phyloP scores from a whole-genome alignment of 2,888 invertebrate species.

The Drosophila kanekoi region DNA sequence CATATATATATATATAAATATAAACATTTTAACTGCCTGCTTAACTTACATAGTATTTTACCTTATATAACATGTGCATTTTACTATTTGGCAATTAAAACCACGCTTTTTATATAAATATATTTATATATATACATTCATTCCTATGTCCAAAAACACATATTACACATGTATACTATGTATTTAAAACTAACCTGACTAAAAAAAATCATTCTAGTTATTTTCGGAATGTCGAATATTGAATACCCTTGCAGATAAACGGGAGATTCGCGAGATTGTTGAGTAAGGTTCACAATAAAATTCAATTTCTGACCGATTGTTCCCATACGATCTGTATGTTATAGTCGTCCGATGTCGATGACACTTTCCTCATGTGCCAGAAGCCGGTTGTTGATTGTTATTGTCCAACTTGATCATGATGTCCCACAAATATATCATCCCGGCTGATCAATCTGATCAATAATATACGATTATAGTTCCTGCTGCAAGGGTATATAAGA shows the following conservation, averaged over 20 bases:
- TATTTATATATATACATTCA: constrained; percentile 43
- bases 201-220: background rate
- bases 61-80: constrained; percentile 69
- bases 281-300: background rate
- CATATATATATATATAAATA: constrained; percentile 15
- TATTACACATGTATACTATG: constrained; percentile 37
- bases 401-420: too few species aligned
- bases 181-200: constrained; percentile 41
- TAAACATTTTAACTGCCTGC: constrained; percentile 61
- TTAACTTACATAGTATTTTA: constrained; percentile 40
- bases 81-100: constrained; percentile 62
- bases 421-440: too few species aligned
- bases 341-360: background rate
- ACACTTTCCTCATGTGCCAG: too few species aligned
- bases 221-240: background rate
- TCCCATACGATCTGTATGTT: background rate
- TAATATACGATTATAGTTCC: background rate
- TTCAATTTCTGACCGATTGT: background rate
- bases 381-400: too few species aligned
- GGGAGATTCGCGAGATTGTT: background rate
- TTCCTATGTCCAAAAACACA: constrained; percentile 35
- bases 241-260: constrained; percentile 1
- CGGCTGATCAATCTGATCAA: background rate
- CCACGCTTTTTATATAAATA: constrained; percentile 55
- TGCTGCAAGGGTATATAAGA: constrained; percentile 5